These are phyloP conservation scores for Sarcophaga carnaria DNA, from an alignment of 2,888 invertebrate genomes.

Conservation along the genomic window DNA sequence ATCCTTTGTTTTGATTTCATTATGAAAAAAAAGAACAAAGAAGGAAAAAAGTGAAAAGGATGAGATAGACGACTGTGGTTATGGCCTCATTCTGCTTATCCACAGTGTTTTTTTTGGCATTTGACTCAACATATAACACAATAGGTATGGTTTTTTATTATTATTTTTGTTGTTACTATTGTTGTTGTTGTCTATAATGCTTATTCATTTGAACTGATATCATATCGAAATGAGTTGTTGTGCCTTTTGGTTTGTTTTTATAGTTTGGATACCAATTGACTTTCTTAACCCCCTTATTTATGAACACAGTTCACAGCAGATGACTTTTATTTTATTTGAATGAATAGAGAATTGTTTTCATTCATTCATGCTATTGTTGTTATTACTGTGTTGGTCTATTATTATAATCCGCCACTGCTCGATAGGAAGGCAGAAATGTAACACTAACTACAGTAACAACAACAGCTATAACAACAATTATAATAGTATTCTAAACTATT, in stretches of 20 bases:
- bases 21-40: background rate
- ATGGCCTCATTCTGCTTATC: slow-evolving; percentile 43
- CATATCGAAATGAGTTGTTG: slow-evolving; percentile 43
- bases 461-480: background rate
- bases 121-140: background rate
- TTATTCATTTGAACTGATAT: slow-evolving; percentile 23
- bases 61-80: background rate
- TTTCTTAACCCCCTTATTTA: slow-evolving; percentile 10
- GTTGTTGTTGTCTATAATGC: background rate
- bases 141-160: background rate
- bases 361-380: background rate
- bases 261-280: slow-evolving; percentile 22
- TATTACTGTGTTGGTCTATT: slow-evolving; percentile 10
- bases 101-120: background rate
- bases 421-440: background rate
- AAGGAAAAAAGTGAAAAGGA: slow-evolving; percentile 11
- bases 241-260: slow-evolving; percentile 26
- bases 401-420: slow-evolving; percentile 10
- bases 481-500: slow-evolving; percentile 37
- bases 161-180: background rate
- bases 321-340: slow-evolving; percentile 42
- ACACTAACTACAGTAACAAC: background rate
- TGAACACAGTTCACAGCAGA: background rate
- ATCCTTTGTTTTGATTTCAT: slow-evolving; percentile 35
- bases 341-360: slow-evolving; percentile 10